phyloP scores from a whole-genome alignment of 1,140 invertebrate genomes.

The Matsumurasca onukii region DNA sequence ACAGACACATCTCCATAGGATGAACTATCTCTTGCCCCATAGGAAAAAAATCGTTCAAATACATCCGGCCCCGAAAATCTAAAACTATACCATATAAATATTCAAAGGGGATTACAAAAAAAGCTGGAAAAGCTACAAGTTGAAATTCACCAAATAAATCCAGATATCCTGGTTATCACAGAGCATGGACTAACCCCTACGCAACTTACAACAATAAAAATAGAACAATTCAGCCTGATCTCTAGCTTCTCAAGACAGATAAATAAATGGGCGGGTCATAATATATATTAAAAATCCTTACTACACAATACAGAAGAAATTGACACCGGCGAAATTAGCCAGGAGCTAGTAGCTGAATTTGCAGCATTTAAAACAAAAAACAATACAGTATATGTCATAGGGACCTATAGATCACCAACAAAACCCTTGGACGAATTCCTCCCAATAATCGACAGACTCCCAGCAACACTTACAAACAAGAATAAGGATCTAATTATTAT shows the following conservation, averaged over 20 bases:
- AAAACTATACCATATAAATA: neutral
- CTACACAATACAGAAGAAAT: neutral
- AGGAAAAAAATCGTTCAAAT: neutral
- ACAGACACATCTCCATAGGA: neutral
- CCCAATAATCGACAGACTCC: too few species aligned
- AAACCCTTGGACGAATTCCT: too few species aligned
- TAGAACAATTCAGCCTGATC: too few species aligned
- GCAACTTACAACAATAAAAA: too few species aligned
- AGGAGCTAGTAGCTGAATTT: neutral
- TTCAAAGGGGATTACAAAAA: neutral
- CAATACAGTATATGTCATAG: too few species aligned
- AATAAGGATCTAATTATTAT: too few species aligned
- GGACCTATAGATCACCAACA: too few species aligned
- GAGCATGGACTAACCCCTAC: neutral
- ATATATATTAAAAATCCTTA: neutral
- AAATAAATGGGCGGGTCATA: neutral
- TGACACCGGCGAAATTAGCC: neutral
- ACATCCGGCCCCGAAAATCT: neutral
- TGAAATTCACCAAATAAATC: slow-evolving; percentile 13
- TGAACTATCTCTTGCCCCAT: neutral
- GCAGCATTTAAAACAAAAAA: neutral
- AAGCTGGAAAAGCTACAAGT: slow-evolving; percentile 2
- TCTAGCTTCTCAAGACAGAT: too few species aligned
- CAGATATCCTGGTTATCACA: neutral
- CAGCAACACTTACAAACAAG: too few species aligned